Percentiles rank a stretch among this genome's conserved stretches.
Conservation (phyloP, 2,797 vertebrate genomes). For the Zalophus californianus region DNA sequence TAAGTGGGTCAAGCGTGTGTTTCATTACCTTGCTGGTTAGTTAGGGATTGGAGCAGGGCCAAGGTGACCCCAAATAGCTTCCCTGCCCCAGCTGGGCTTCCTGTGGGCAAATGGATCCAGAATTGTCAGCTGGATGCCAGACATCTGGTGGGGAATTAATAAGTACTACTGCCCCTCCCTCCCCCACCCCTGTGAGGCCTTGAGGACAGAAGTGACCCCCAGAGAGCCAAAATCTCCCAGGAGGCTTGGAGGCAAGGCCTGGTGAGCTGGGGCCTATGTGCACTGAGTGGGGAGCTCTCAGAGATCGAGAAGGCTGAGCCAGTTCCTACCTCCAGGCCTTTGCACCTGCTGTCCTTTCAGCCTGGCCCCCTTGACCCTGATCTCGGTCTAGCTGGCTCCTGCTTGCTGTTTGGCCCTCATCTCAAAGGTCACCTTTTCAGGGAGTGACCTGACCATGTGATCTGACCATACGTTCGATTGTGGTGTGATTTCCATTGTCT, state of each 20-base stretch:
- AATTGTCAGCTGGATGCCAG: background rate
- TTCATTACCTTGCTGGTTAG: background rate
- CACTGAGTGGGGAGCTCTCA: background rate
- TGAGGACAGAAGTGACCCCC: background rate
- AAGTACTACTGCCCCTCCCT: background rate
- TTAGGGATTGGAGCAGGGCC: background rate
- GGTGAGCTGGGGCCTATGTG: background rate
- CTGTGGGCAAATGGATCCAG: conserved; percentile 41
- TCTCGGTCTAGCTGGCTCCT: background rate
- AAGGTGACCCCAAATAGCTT: conserved; percentile 47
- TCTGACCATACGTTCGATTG: background rate
- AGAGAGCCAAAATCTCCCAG: background rate
- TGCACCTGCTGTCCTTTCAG: background rate
- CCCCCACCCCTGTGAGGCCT: background rate
- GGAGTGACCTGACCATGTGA: background rate
- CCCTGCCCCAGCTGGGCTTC: background rate
- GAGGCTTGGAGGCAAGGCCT: background rate
- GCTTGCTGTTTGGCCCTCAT: background rate
- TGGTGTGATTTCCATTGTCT: background rate
- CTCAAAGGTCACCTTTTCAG: background rate
- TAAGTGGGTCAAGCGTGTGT: background rate
- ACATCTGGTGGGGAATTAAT: conserved; percentile 41
- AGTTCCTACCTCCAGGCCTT: background rate
- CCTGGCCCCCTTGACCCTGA: background rate
- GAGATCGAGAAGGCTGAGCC: background rate